Conservation (phyloP, 2,113 vertebrate genomes). For the Paradisaea rubra region DNA sequence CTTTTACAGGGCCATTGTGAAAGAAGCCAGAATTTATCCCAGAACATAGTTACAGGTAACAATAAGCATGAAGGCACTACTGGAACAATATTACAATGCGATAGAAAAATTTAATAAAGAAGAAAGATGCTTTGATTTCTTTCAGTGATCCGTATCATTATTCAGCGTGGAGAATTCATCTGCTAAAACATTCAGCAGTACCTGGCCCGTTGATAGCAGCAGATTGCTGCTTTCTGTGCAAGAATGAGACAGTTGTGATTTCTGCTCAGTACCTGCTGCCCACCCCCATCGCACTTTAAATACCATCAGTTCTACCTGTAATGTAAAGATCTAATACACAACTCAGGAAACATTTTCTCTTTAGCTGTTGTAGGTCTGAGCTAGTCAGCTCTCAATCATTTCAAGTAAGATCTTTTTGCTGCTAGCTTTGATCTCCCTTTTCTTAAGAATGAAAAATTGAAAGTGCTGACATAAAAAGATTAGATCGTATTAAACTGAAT, state of each 20-base stretch:
- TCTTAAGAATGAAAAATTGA: background rate
- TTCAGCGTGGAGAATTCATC: background rate
- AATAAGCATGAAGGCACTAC: background rate
- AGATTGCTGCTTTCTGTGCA: background rate
- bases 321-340: background rate
- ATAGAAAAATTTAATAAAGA: background rate
- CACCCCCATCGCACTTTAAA: background rate
- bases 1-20: background rate
- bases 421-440: background rate
- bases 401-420: background rate
- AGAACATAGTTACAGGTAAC: background rate
- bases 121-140: background rate
- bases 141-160: background rate
- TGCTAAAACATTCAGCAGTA: background rate
- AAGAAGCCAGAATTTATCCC: background rate
- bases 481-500: constrained; percentile 7
- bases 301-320: background rate
- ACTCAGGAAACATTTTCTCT: background rate
- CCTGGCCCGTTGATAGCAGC: background rate
- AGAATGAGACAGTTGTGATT: background rate
- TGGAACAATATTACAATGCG: background rate
- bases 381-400: background rate
- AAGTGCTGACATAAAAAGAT: constrained; percentile 26
- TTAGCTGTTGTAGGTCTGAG: background rate
- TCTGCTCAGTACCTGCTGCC: background rate